phyloP scores from a whole-genome alignment of 2,113 vertebrate genomes.

The Platysternon megacephalum region DNA sequence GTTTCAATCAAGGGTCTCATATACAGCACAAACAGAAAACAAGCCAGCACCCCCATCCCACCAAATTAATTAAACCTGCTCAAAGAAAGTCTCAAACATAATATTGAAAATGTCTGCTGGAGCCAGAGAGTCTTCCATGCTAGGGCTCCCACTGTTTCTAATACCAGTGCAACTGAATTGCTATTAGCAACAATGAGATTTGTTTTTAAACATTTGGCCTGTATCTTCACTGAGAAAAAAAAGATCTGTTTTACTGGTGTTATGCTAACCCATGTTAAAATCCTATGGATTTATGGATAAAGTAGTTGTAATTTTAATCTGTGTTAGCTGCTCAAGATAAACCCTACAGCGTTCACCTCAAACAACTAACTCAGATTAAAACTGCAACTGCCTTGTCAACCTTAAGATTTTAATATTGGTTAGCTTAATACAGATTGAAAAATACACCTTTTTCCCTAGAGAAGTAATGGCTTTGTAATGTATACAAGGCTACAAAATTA shows the following conservation, averaged over 20 bases:
- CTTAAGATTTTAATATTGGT: neutral
- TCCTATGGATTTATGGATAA: neutral
- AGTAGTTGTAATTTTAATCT: neutral
- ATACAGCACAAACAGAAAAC: rapidly evolving
- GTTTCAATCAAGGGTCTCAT: rapidly evolving
- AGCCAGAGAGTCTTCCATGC: neutral
- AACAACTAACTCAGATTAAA: neutral
- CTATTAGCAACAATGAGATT: neutral
- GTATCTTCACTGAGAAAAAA: neutral
- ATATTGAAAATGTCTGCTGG: no score
- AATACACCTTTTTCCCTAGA: neutral
- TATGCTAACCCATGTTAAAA: neutral
- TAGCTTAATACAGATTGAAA: neutral
- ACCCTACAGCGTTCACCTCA: no score
- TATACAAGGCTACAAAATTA: neutral
- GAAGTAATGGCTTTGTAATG: neutral
- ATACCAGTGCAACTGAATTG: neutral
- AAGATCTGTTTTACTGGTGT: no score
- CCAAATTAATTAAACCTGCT: neutral
- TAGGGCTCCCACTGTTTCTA: neutral
- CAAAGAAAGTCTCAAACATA: neutral
- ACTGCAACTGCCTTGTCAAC: neutral
- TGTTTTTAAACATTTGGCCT: neutral
- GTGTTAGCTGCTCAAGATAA: no score
- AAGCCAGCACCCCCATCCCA: neutral